These are phyloP conservation scores for Helobdella robusta DNA, from an alignment of 2,888 invertebrate species.

Conservation along the genomic window DNA sequence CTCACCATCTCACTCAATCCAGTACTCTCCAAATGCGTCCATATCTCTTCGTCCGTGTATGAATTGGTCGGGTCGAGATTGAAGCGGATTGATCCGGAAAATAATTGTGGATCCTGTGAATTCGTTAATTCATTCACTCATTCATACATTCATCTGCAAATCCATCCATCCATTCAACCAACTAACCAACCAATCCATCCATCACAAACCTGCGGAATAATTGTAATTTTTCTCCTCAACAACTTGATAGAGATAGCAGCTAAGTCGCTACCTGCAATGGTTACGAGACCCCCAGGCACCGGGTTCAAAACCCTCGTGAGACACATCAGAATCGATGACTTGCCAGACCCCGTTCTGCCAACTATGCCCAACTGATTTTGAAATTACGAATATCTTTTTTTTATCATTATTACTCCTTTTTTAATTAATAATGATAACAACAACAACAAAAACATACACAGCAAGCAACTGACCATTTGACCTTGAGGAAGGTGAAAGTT, in stretches of 20 bases:
- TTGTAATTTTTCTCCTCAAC: slow-evolving; percentile 5
- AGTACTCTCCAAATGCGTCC: slow-evolving; percentile 45
- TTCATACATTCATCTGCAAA: too few species aligned
- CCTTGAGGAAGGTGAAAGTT: too few species aligned
- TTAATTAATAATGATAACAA: not conserved
- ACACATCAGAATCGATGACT: slow-evolving; percentile 10
- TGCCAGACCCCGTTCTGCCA: slow-evolving; percentile 10
- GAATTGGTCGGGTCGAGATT: slow-evolving; percentile 49
- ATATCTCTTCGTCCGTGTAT: slow-evolving; percentile 44
- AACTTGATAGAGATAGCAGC: not conserved
- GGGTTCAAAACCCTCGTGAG: slow-evolving; percentile 4
- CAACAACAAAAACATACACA: too few species aligned
- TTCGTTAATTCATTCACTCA: too few species aligned
- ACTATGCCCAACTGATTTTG: slow-evolving; percentile 15
- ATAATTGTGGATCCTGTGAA: slow-evolving; percentile 34
- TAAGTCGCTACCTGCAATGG: slow-evolving; percentile 11
- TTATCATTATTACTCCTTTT: not conserved
- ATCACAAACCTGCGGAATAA: slow-evolving; percentile 20
- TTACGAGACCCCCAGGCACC: not conserved
- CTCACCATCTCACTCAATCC: slow-evolving; percentile 45
- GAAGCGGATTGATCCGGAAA: slow-evolving; percentile 35
- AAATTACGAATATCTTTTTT: too few species aligned
- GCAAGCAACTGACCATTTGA: too few species aligned
- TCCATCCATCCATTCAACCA: too few species aligned
- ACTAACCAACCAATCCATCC: too few species aligned